A percentile compares a stretch with the other conserved stretches of the same genome.
Conservation (phyloP, 2,797 vertebrate species). For the Danio choprae region DNA sequence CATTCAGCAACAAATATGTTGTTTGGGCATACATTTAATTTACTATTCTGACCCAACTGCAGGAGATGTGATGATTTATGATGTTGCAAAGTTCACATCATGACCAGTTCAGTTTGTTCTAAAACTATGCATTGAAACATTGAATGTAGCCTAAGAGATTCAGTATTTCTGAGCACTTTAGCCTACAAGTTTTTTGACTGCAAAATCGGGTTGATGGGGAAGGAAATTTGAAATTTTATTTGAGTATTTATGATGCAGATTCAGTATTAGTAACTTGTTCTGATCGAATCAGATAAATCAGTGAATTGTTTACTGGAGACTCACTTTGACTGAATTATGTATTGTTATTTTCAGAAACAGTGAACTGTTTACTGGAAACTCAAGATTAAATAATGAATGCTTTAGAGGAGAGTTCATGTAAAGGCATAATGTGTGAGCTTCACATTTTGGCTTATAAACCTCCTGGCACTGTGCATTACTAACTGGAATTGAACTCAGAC, state of each 20-base stretch:
- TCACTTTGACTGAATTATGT: no score
- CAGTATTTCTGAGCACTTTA: not conserved
- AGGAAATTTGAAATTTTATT: slow-evolving; percentile 19
- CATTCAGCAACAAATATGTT: slow-evolving; percentile 6
- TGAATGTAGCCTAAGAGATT: not conserved
- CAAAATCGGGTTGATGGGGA: not conserved
- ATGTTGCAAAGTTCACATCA: not conserved
- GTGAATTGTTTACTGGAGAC: no score
- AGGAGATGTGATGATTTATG: not conserved
- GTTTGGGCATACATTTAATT: not conserved
- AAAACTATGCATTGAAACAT: not conserved
- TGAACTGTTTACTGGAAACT: no score
- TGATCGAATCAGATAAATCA: no score
- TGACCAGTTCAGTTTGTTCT: not conserved
- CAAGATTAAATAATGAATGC: no score
- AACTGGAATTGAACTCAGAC: no score
- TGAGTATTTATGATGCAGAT: slow-evolving; percentile 28
- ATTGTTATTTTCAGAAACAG: no score
- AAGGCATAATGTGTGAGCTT: no score
- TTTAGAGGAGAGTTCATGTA: no score
- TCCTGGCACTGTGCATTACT: no score
- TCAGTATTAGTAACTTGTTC: no score
- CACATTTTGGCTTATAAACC: no score
- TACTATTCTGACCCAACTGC: slow-evolving; percentile 9
- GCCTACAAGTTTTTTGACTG: not conserved